Evolutionary conservation across 2,888 invertebrate genomes (phyloP), one percentile per base, ranked within the genome.

Genomic region (Uloborus plumipes): DNA sequence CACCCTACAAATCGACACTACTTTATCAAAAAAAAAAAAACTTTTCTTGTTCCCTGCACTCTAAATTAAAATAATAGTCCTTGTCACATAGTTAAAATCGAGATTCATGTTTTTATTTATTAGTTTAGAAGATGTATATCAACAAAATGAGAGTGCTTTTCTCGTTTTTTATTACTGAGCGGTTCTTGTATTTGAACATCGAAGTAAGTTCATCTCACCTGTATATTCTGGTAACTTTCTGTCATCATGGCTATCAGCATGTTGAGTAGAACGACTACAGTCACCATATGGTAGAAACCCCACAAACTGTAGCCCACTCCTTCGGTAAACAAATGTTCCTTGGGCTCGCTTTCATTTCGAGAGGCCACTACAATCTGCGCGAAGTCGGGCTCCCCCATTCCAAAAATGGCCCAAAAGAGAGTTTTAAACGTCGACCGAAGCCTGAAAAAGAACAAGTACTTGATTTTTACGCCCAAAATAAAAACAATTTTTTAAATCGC

Each of bases 171-270:
- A n/a, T n/a, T n/a, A 26, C 2, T 2, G 26, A 26, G 2, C 26
- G 26, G 4, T 26, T 26, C 26, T 4, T 26, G 2, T 26, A 26
- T 26, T 26, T 26, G 26, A 26, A 4, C 4, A 26, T 4, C 26
- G 4, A 26, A 26, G 26, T 26, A 26, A 26, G 3, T 39, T 39
- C 1, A 11, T 31, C 73, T 7, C 69, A 85, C 85, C 82, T 84
- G 91, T 59, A 94, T 93, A 86, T 92, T 91, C 88, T 93, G 93
- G 87, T 93, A 93, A 0, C 94, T 93, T 86, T 93, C 93, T 1
- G 93, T 92, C 93, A 94, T 94, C 89, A 90, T 89, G n/a, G 94
- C 94, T 87, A 94, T 93, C 39, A 90, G 87, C 94, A 94, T 94
- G 88, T 94, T 94, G 85, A 94, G 89, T 53, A 94, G 91, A 84